Base-by-base conservation (phyloP, 1,140 invertebrate species). In the Ceratina australensis region DNA sequence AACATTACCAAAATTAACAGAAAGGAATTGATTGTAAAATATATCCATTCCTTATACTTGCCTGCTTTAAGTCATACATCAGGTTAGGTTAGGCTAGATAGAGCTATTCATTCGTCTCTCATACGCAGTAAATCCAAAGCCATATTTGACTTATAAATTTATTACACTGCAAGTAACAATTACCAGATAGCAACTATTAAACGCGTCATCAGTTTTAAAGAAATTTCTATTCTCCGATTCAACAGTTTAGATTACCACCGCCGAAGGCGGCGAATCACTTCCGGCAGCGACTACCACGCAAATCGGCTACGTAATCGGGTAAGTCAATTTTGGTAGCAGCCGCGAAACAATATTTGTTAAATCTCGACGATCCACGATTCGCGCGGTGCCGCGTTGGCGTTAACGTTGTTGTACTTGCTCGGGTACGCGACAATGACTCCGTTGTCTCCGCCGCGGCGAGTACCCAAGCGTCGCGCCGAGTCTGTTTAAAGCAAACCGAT, bases 401-500 rank as follows among this genome's bases (percentile, higher is more conserved):
- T 57, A 28, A 54, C 22, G 20, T 52, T 18, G 50, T 18, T 52
- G 10, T 33, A n/a, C n/a, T 64, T 22, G 47, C 13, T 18, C 16
- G 64, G 50, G 18, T 12, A 15, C 63, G 52, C 16, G n/a, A 54
- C 52, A 54, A 54, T 54, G 52, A 54, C 16, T n/a, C 16, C 52
- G 15, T n/a, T 54, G 52, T 54, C 52, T 42, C 33, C 33, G 33
- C 33, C 33, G 5, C 33, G 33, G 5, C 33, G 33, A 42, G 33
- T 7, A 8, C 10, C 33, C 33, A 42, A n/a, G n/a, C n/a, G n/a
- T n/a, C n/a, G 33, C 33, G 5, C 3, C 28, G 49, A 49, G 59
- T 15, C 52, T 49, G 26, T 61, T 71, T 16, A 83, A 83, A 82
- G 26, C 64, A 73, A 73, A 69, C 57, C 22, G 72, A n/a, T 24